Base-by-base conservation (phyloP, 1,140 invertebrate genomes). In the Tribolium castaneum region DNA sequence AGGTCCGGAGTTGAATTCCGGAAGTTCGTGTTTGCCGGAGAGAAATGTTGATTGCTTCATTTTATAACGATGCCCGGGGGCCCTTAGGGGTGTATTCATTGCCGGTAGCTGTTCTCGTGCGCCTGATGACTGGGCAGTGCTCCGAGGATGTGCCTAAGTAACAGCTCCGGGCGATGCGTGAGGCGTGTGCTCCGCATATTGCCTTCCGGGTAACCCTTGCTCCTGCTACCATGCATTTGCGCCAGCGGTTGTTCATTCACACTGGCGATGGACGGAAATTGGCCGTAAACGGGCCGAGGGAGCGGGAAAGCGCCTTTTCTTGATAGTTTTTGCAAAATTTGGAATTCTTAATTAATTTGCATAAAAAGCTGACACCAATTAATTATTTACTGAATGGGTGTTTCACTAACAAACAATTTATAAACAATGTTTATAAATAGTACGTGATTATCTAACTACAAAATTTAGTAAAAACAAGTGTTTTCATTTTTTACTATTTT, bases 131-230 rank as follows among this genome's bases (percentile, higher is more conserved):
- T 75, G 72, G 72, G 72, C 72, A 56, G 72, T 54, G 72, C 49
- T 59, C n/a, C 70, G 14, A 72, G 70, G 52, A 51, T 77, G 50
- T 71, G 45, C 52, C 76, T 70, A 70, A 71, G 35, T 49, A 75
- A 45, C 59, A 59, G 51, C 76, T 62, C 30, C 39, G 34, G 76
- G 76, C 76, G 49, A 72, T 62, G 70, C 76, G 70, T 78, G 76
- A 59, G 52, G 76, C 76, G 70, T 78, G 76, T 78, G 76, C 76
- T 77, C 59, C 62, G 45, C 70, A 72, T 78, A 72, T 19, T 50
- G 76, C 76, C 76, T 78, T 78, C 76, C 76, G 76, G 70, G 70
- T 78, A 78, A 78, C 76, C 76, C 76, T 78, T 78, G 50, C 74
- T 75, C 56, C 35, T 66, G 74, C 74, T 66, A 34, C 45, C 25